Conservation (phyloP, 2,888 invertebrate species). For the Orthosia incerta region DNA sequence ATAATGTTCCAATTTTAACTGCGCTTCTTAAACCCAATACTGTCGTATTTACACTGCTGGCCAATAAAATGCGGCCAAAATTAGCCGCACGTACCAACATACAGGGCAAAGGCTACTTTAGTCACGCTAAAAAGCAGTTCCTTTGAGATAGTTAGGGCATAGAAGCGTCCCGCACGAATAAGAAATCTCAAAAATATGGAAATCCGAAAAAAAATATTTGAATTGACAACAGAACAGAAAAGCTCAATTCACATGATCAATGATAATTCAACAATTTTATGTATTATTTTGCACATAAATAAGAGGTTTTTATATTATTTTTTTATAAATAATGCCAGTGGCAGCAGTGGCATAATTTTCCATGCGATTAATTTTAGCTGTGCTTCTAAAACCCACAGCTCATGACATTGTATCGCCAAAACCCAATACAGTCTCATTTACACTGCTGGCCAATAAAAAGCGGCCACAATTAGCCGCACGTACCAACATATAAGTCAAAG, state of each 20-base stretch:
- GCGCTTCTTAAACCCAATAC: background rate
- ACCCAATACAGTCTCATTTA: conserved; percentile 63
- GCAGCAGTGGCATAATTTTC: background rate
- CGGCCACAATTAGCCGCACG: conserved; percentile 65
- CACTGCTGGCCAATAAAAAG: conserved; percentile 59
- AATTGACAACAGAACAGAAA: too few relatives aligned
- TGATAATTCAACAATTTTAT: too few relatives aligned
- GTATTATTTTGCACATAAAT: too few relatives aligned
- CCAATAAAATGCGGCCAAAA: conserved; percentile 66
- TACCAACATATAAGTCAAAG: too few relatives aligned
- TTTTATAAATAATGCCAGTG: background rate
- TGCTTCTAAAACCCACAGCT: background rate
- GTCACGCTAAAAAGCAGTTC: background rate
- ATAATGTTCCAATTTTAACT: background rate
- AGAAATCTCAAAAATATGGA: background rate
- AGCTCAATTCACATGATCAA: too few relatives aligned
- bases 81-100: conserved; percentile 64
- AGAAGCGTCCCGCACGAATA: background rate
- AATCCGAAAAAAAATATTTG: too few relatives aligned
- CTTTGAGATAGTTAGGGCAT: background rate
- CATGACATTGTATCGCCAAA: conserved; percentile 43
- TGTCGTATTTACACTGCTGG: conserved; percentile 54
- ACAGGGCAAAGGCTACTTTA: conserved; percentile 28
- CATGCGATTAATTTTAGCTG: background rate
- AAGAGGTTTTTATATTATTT: too few relatives aligned